Evolutionary conservation across 2,888 invertebrate genomes (phyloP).

Genomic region (Dilophus febrilis): DNA sequence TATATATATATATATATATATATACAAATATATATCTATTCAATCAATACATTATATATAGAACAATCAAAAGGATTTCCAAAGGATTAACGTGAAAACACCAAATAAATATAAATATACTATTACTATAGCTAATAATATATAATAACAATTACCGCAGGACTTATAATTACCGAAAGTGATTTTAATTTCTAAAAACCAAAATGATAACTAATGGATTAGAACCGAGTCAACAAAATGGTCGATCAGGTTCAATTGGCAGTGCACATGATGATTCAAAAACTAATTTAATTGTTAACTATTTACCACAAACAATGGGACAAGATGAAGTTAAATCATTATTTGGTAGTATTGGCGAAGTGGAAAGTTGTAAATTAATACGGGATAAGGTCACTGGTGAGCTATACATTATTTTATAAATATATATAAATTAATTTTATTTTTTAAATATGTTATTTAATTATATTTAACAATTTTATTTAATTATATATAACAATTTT

Average conservation of each 20-base stretch:
- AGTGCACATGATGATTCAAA: slow-evolving; percentile 28
- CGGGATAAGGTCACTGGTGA: slow-evolving; percentile 81
- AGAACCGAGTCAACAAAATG: slow-evolving; percentile 18
- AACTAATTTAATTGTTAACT: slow-evolving; percentile 82
- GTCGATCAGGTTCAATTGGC: slow-evolving; percentile 17
- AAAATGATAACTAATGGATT: slow-evolving; percentile 18
- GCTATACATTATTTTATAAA: slow-evolving; percentile 11
- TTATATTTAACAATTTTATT: neutral
- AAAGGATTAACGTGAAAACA: no score
- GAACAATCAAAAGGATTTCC: no score
- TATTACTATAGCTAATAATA: no score
- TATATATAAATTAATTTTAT: no score
- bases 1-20: no score
- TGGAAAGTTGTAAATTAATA: slow-evolving; percentile 88
- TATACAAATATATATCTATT: no score
- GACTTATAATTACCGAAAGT: no score
- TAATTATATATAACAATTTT: slow-evolving; percentile 26
- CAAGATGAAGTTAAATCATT: slow-evolving; percentile 84
- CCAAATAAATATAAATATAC: no score
- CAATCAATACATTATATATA: no score
- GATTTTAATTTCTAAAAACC: no score
- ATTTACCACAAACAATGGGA: slow-evolving; percentile 80
- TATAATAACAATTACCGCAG: no score
- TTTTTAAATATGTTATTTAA: neutral
- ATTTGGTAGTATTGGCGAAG: slow-evolving; percentile 82